phyloP scores from a whole-genome alignment of 2,113 vertebrate genomes.

The Ornithorhynchus anatinus region DNA sequence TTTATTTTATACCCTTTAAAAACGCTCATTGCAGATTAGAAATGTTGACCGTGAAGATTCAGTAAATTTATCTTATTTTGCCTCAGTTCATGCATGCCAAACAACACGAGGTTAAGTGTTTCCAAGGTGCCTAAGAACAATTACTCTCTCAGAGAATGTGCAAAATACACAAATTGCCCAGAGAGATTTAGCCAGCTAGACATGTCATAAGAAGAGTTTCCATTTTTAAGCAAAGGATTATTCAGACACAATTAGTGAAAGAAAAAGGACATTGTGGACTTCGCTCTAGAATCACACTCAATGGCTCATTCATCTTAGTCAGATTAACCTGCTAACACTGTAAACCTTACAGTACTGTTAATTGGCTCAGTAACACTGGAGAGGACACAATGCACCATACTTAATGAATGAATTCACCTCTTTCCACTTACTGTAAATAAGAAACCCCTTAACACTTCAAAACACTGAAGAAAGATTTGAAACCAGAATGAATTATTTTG shows the following conservation, averaged over 20 bases:
- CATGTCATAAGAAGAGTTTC: neutral
- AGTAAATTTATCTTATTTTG: neutral
- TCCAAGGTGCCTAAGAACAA: neutral
- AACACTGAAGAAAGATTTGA: neutral
- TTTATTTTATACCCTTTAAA: too few species aligned
- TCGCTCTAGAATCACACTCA: neutral
- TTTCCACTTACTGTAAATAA: slow-evolving; percentile 2
- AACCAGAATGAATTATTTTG: slow-evolving; percentile 3
- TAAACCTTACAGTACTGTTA: neutral
- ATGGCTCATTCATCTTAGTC: neutral
- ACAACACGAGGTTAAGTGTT: neutral
- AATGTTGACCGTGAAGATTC: too few species aligned
- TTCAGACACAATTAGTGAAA: neutral
- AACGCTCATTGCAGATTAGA: too few species aligned
- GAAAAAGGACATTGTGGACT: neutral
- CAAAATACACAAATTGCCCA: too few species aligned
- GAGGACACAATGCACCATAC: neutral
- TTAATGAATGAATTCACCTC: neutral
- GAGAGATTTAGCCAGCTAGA: neutral
- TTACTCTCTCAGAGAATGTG: neutral
- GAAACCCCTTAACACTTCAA: neutral
- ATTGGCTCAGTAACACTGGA: neutral
- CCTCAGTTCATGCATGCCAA: neutral
- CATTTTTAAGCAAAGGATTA: neutral
- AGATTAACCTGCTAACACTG: neutral